These are phyloP conservation scores for Oenanthe melanoleuca DNA, from an alignment of 2,113 vertebrate species.

Conservation along the genomic window DNA sequence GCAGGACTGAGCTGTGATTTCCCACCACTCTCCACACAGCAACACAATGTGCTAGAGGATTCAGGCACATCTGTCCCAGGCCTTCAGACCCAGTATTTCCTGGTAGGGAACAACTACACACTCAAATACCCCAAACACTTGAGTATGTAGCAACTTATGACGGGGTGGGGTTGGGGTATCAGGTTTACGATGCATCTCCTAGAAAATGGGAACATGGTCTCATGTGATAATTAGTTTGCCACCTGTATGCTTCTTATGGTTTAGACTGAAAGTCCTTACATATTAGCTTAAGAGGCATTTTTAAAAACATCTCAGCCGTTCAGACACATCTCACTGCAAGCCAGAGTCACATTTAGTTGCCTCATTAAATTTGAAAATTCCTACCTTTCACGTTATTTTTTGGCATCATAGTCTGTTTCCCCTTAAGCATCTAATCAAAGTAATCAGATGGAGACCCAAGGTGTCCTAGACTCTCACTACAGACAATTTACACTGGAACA, in stretches of 20 bases:
- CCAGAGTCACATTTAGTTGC: not conserved
- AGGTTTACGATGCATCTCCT: not conserved
- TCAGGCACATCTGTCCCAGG: not conserved
- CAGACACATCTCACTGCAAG: not conserved
- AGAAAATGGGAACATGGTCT: not conserved
- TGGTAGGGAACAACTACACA: accelerated
- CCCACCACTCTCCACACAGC: not conserved
- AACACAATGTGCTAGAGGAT: accelerated
- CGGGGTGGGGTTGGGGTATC: not conserved
- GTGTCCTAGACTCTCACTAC: not conserved
- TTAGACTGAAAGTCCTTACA: accelerated
- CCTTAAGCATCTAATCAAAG: not conserved
- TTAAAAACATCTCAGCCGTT: not conserved
- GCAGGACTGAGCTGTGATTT: not conserved
- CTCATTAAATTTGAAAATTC: not conserved
- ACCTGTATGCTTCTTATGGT: not conserved
- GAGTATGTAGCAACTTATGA: not conserved
- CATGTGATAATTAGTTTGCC: not conserved
- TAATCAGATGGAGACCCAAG: not conserved
- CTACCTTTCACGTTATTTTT: not conserved
- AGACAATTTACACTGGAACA: accelerated
- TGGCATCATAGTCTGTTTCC: accelerated
- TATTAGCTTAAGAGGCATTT: not conserved
- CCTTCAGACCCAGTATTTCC: not conserved
- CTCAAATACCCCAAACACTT: not conserved